Conservation (phyloP, 2,888 invertebrate genomes). For the Drosophila dives region DNA sequence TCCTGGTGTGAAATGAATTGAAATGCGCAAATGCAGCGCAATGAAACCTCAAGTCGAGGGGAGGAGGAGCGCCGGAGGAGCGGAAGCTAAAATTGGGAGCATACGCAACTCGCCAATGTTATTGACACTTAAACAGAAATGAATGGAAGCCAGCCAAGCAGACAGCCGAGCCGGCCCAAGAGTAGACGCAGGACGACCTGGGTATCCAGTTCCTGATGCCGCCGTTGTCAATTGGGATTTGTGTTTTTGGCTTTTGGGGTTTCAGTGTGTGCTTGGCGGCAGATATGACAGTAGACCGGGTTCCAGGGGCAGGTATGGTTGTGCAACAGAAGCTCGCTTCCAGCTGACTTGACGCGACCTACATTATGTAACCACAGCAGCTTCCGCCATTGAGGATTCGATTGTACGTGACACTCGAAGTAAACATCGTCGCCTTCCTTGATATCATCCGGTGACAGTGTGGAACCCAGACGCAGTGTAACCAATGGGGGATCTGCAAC, state of each 20-base stretch:
- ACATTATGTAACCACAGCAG: constrained; percentile 95
- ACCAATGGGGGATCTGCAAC: constrained; percentile 94
- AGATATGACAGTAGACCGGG: not conserved
- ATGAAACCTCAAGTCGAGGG: constrained; percentile 22
- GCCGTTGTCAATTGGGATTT: constrained; percentile 18
- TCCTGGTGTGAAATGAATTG: constrained; percentile 72
- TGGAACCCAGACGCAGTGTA: constrained; percentile 92
- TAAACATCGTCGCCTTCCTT: constrained; percentile 97
- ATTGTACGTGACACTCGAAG: constrained; percentile 96
- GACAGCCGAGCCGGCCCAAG: constrained; percentile 54
- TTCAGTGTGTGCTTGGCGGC: constrained; percentile 6
- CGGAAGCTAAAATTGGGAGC: constrained; percentile 14
- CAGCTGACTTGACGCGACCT: constrained; percentile 85
- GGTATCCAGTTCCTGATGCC: constrained; percentile 31
- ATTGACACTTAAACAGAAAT: constrained; percentile 77
- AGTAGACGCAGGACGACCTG: constrained; percentile 21
- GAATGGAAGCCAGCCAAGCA: constrained; percentile 63
- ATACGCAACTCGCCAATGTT: constrained; percentile 71
- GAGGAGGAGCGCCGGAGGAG: not conserved
- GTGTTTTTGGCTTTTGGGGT: constrained; percentile 3
- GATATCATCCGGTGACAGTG: constrained; percentile 93
- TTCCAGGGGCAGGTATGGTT: not conserved
- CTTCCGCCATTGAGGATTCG: constrained; percentile 93
- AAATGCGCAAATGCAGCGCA: constrained; percentile 71
- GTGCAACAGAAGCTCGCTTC: constrained; percentile 40